Conservation (phyloP, 2,888 invertebrate species). For the Stramonita haemastoma region DNA sequence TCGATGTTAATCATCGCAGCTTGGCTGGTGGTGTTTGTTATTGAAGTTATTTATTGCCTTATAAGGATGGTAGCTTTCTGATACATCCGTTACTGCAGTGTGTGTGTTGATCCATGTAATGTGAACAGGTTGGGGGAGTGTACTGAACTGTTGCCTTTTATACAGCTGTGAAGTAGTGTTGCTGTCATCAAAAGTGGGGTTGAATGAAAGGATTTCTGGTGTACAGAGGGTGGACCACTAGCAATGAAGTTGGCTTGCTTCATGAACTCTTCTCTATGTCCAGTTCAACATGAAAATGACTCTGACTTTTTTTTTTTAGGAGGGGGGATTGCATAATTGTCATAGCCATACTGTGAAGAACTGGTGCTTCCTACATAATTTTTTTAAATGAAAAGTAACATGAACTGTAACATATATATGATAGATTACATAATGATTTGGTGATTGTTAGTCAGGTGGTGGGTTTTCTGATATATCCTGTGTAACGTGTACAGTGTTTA, state of each 20-base stretch:
- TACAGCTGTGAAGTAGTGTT: neutral
- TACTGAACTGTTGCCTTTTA: neutral
- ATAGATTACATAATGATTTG: neutral
- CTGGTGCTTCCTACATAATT: neutral
- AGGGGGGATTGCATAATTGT: neutral
- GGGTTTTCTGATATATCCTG: neutral
- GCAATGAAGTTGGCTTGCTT: neutral
- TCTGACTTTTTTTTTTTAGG: neutral
- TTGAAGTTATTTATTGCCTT: too few species aligned
- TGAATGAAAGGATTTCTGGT: neutral
- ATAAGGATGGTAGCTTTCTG: too few species aligned
- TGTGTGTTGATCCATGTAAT: neutral
- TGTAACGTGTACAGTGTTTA: neutral
- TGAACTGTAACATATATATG: neutral
- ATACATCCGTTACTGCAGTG: too few species aligned
- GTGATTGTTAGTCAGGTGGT: neutral
- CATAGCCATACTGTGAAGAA: neutral
- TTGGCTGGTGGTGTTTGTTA: too few species aligned
- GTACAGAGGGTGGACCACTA: neutral
- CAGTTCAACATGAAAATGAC: neutral
- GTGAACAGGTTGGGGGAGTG: neutral
- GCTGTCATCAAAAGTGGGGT: neutral
- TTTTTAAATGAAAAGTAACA: neutral
- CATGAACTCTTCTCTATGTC: neutral
- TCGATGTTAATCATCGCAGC: too few species aligned